Conservation (phyloP, 35 echinoderm and acorn worm species). For the Apostichopus japonicus region DNA sequence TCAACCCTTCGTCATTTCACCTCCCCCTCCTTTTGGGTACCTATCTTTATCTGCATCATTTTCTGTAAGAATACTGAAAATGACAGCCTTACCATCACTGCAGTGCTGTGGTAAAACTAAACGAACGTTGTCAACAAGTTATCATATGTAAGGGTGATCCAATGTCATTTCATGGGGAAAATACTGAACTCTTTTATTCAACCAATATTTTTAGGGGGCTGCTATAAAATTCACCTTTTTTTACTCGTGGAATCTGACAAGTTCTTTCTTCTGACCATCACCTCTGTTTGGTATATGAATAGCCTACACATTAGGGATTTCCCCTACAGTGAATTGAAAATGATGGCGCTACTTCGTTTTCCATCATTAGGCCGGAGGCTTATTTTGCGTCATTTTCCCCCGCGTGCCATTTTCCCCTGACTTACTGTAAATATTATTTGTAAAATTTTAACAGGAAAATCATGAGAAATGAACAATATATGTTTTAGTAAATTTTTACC, state of each 20-base stretch:
- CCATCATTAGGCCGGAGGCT: constrained; percentile 48
- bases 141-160: constrained; percentile 51
- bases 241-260: constrained; percentile 37
- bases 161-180: constrained; percentile 47
- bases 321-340: constrained; percentile 13
- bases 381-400: constrained; percentile 47
- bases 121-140: constrained; percentile 54
- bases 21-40: neutral
- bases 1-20: constrained; percentile 36
- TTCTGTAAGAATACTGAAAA: constrained; percentile 49
- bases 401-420: constrained; percentile 44
- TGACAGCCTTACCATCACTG: constrained; percentile 42
- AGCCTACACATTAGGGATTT: constrained; percentile 20
- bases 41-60: constrained; percentile 32
- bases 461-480: too few relatives aligned
- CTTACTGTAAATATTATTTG: constrained; percentile 3
- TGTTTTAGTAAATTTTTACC: too few relatives aligned
- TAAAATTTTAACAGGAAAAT: too few relatives aligned
- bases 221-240: constrained; percentile 45
- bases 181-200: constrained; percentile 33
- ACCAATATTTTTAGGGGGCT: neutral
- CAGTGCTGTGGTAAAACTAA: constrained; percentile 51
- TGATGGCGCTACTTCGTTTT: constrained; percentile 46
- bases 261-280: neutral
- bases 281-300: neutral